Conservation (phyloP, 64 coral and sea anemone species). For the Porites lutea region DNA sequence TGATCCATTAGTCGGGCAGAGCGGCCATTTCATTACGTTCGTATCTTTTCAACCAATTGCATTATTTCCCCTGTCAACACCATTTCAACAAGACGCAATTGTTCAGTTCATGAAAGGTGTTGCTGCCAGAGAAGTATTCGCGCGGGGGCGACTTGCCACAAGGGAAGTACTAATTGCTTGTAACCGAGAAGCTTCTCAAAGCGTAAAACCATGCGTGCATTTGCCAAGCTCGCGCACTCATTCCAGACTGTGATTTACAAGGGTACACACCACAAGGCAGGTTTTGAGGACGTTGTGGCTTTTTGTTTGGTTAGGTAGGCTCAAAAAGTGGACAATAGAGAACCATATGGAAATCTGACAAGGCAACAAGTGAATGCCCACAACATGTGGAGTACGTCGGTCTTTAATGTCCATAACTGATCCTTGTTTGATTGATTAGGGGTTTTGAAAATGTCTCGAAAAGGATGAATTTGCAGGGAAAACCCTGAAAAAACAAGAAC, state of each 20-base stretch:
- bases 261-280: constrained; percentile 22
- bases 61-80: constrained; percentile 97
- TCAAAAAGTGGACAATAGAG: constrained; percentile 31
- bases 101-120: constrained; percentile 71
- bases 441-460: neutral
- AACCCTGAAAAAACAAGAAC: constrained; percentile 84
- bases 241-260: constrained; percentile 33
- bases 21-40: constrained; percentile 78
- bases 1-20: constrained; percentile 62
- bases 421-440: neutral
- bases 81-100: constrained; percentile 86
- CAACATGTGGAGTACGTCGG: constrained; percentile 33
- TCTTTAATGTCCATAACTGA: constrained; percentile 6
- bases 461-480: constrained; percentile 51
- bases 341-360: constrained; percentile 46
- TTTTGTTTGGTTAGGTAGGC: constrained; percentile 27
- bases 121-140: constrained; percentile 58
- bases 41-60: constrained; percentile 74
- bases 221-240: neutral
- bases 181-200: constrained; percentile 61
- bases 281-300: neutral
- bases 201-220: constrained; percentile 69
- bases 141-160: constrained; percentile 70
- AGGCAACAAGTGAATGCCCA: constrained; percentile 28
- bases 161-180: constrained; percentile 81